A percentile compares a stretch with the other conserved stretches of the same genome.
These are phyloP conservation scores for Neotragus pygmaeus DNA, from an alignment of 2,113 vertebrate species.

Conservation along the genomic window DNA sequence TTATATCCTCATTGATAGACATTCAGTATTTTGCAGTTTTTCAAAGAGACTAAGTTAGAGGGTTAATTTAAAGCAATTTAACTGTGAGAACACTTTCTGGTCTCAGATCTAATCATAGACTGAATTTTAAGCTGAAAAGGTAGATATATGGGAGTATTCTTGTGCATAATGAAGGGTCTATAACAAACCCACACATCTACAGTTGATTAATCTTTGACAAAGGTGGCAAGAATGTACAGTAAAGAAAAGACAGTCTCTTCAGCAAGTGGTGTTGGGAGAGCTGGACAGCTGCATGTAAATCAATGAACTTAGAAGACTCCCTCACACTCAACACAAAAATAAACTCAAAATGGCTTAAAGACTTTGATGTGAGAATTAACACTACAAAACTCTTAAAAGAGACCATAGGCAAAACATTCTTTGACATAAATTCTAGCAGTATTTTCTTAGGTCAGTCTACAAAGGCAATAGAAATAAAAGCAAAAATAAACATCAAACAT, in stretches of 20 bases:
- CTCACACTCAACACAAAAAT: not conserved
- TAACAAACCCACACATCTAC: not conserved
- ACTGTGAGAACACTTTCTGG: conserved; percentile 36
- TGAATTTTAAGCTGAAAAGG: not conserved
- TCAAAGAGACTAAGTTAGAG: not conserved
- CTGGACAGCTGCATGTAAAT: not conserved
- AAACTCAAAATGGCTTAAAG: not conserved
- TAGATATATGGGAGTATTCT: not conserved
- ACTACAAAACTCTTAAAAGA: not conserved
- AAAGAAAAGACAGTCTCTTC: not conserved
- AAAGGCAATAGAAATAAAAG: not conserved
- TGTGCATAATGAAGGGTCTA: not conserved
- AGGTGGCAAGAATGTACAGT: not conserved
- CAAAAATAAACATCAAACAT: not conserved
- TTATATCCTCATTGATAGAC: not conserved
- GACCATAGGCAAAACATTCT: not conserved
- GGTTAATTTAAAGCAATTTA: not conserved
- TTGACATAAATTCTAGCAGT: not conserved
- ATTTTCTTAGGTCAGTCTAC: not conserved
- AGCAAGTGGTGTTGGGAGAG: not conserved
- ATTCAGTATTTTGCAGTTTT: conserved; percentile 2
- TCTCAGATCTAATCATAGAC: not conserved
- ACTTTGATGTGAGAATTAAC: not conserved
- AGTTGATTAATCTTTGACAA: not conserved
- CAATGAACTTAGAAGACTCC: not conserved